Evolutionary conservation across 2,888 invertebrate genomes (phyloP).

Genomic region (Xylocampa areola): DNA sequence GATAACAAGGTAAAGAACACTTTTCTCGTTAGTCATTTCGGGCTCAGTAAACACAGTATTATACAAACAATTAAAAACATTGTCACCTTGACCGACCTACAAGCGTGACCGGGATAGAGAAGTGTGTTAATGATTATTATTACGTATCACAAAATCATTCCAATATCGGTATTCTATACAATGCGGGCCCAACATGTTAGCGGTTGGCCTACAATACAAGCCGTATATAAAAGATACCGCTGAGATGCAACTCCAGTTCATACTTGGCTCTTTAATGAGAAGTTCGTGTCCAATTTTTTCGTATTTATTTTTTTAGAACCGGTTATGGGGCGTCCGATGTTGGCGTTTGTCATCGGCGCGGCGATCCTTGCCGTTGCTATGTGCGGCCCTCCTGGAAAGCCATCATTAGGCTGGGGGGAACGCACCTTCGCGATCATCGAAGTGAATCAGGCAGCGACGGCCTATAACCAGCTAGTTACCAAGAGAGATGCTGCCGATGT

Average conservation of each 20-base stretch:
- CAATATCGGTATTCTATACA: conserved; percentile 71
- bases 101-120: conserved; percentile 80
- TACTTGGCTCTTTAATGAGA: conserved; percentile 75
- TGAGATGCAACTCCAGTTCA: conserved; percentile 79
- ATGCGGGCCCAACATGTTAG: conserved; percentile 81
- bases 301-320: conserved; percentile 80
- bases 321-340: conserved; percentile 76
- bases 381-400: conserved; percentile 82
- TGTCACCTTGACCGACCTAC: conserved; percentile 83
- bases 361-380: conserved; percentile 65
- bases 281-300: conserved; percentile 71
- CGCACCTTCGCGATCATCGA: conserved; percentile 85
- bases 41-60: conserved; percentile 46
- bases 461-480: conserved; percentile 85
- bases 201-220: conserved; percentile 87
- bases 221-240: conserved; percentile 84
- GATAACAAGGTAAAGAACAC: background rate
- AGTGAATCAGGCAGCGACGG: conserved; percentile 87
- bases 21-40: conserved; percentile 50
- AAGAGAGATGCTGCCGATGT: conserved; percentile 82
- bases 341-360: conserved; percentile 73
- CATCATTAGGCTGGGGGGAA: conserved; percentile 85
- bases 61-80: conserved; percentile 73
- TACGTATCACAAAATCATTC: conserved; percentile 81
- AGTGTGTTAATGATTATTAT: conserved; percentile 86